Evolutionary conservation across 2,113 vertebrate species (phyloP), one percentile per base, ranked within the genome.

Genomic region (Plecotus auritus): DNA sequence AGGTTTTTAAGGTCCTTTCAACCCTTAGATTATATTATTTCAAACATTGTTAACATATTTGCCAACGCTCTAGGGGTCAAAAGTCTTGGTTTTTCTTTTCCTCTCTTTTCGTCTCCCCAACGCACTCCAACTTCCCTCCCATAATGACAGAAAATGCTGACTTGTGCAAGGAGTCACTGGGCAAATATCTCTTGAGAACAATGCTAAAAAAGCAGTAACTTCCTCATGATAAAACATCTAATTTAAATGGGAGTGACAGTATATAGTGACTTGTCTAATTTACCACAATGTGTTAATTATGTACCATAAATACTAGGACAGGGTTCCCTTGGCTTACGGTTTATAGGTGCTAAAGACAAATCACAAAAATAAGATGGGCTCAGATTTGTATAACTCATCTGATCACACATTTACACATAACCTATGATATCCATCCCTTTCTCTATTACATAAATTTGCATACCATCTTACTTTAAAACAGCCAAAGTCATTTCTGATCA

Each of bases 31-130:
- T 94, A 47, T 74, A n/a, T 85, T 83, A 64, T 76, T 85, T 88
- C 69, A 94, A 67, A 61, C 56, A 84, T 37, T 89, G 85, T 18
- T 88, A 87, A 72, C 49, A 76, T 72, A 83, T 86, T 84, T 93
- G n/a, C 3, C 37, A 61, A 37, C 1, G 82, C 51, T 66, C 11
- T 23, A 77, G 20, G 67, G 16, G 45, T 95, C 20, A 16, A 1
- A 20, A 40, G 18, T 51, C n/a, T 51, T 77, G 5, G 18, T n/a
- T 91, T 95, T 95, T 69, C 51, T 88, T 90, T 91, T 72, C 37
- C 30, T 84, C n/a, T 84, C 5, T 35, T 17, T 76, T 87, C 37
- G 77, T 30, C 3, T 9, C 28, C 20, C 4, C 28, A 7, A 7
- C 9, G 6, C n/a, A 74, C 17, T 59, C 72, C n/a, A 12, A 64